Percentiles rank a stretch among this genome's conserved stretches.
phyloP scores from a whole-genome alignment of 2,888 invertebrate species.

The Sminthurinus aureus region DNA sequence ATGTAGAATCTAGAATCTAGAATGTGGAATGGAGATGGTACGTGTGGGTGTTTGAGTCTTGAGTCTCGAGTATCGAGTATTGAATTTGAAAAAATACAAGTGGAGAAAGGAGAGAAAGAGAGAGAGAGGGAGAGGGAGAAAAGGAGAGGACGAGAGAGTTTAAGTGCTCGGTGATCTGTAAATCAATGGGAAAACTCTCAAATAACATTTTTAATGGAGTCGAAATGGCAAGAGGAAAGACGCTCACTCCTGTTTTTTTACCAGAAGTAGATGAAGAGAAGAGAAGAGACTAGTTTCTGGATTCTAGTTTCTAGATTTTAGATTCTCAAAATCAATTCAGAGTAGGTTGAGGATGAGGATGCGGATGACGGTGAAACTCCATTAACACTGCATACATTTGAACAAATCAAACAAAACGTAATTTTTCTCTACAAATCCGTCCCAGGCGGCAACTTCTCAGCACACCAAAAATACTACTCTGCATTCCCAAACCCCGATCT shows the following conservation, averaged over 20 bases:
- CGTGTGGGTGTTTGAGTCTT: too few relatives aligned
- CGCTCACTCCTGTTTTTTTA: conserved; percentile 38
- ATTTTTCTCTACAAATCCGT: conserved; percentile 57
- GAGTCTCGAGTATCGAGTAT: too few relatives aligned
- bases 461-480: conserved; percentile 5
- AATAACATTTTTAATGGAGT: conserved; percentile 60
- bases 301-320: conserved; percentile 31
- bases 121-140: background rate
- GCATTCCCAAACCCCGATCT: conserved; percentile 1
- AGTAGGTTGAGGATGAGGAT: too few relatives aligned
- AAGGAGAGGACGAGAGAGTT: background rate
- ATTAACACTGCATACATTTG: conserved; percentile 60
- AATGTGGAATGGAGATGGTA: too few relatives aligned
- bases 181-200: conserved; percentile 60
- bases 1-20: too few relatives aligned
- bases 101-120: background rate
- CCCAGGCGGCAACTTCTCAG: conserved; percentile 55
- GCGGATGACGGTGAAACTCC: conserved; percentile 56
- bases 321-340: conserved; percentile 60
- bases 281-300: conserved; percentile 39
- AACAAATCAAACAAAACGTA: conserved; percentile 60
- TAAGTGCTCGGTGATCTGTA: conserved; percentile 59
- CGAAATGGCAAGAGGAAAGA: conserved; percentile 59
- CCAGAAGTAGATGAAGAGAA: too few relatives aligned
- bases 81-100: too few relatives aligned